These are phyloP conservation scores for Poeciliopsis infans DNA, from an alignment of 2,797 vertebrate genomes.

Conservation along the genomic window DNA sequence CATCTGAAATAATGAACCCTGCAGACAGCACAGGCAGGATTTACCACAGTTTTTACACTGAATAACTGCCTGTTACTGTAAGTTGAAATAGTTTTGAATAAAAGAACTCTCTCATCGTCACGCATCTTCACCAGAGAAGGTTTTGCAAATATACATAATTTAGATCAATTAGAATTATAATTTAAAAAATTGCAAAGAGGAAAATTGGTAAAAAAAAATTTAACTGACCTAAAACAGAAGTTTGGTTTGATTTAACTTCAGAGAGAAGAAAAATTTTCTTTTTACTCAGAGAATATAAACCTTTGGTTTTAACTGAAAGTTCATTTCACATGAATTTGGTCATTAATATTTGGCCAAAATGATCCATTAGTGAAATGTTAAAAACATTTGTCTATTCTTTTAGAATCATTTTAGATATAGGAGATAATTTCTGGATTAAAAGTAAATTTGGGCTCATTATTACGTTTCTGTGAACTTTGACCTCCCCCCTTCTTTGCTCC, in stretches of 20 bases:
- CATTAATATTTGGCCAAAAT: background rate
- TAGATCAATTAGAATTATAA: background rate
- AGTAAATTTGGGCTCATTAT: background rate
- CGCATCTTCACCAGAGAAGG: background rate
- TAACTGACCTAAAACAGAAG: no score
- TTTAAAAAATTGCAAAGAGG: no score
- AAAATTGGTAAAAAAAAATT: no score
- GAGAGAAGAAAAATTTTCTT: background rate
- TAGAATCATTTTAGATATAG: background rate
- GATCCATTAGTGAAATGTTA: background rate
- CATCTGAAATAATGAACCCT: background rate
- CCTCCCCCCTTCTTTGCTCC: slow-evolving; percentile 21
- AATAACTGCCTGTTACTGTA: background rate
- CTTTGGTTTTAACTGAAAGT: background rate
- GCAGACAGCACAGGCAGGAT: background rate
- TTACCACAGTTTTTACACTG: background rate
- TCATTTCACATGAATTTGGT: background rate
- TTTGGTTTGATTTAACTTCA: background rate
- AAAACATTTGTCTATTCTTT: no score
- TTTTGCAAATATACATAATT: background rate
- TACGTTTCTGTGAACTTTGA: slow-evolving; percentile 2
- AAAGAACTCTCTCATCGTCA: background rate
- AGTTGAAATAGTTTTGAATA: background rate
- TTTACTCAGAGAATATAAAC: background rate
- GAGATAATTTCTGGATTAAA: background rate